Percentiles rank a stretch among this genome's conserved stretches.
phyloP scores from a whole-genome alignment of 2,797 vertebrate species.

The Manis javanica region DNA sequence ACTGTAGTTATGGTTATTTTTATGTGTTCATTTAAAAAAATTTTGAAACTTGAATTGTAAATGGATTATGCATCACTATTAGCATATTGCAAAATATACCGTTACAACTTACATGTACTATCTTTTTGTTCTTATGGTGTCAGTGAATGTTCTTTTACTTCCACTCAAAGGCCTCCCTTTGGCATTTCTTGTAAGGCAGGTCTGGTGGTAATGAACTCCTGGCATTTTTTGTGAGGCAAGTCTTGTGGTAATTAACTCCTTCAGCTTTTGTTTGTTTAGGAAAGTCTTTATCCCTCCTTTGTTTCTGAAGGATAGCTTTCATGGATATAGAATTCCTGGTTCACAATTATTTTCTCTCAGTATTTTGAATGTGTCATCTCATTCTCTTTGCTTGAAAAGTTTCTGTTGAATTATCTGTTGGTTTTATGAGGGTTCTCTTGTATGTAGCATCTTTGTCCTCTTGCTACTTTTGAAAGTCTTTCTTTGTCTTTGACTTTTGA shows the following conservation, averaged over 20 bases:
- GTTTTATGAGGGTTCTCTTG: neutral
- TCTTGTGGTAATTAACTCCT: neutral
- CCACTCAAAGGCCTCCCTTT: neutral
- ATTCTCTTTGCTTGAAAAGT: neutral
- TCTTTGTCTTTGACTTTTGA: neutral
- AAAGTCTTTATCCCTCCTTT: neutral
- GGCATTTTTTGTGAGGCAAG: neutral
- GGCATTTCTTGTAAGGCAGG: neutral
- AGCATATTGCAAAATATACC: neutral
- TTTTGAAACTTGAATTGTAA: neutral
- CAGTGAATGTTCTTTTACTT: neutral
- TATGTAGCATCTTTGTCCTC: neutral
- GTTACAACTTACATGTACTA: neutral
- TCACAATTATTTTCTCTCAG: neutral
- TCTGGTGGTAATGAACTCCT: neutral
- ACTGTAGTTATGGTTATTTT: neutral
- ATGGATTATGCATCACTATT: neutral
- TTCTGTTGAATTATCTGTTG: neutral
- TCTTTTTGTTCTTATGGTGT: neutral
- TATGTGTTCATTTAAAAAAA: neutral
- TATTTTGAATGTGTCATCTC: neutral
- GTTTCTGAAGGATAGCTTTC: neutral
- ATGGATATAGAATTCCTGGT: neutral
- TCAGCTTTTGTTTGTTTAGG: neutral
- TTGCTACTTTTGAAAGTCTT: neutral